Conservation (phyloP, 2,797 vertebrate species). For the Tenualosa thibaudeaui region DNA sequence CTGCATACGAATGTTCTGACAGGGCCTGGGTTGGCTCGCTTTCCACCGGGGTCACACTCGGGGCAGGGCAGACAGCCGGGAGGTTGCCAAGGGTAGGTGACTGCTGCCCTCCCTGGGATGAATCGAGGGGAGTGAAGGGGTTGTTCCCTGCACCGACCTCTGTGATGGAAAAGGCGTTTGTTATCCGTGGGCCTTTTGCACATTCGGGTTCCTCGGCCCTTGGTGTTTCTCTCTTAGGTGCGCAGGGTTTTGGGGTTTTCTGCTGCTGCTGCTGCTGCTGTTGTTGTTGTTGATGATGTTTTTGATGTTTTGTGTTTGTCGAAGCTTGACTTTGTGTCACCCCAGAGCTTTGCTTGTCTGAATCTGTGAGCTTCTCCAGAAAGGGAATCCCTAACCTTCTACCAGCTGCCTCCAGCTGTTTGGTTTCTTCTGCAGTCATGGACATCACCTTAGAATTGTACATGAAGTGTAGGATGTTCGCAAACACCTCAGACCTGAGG, state of each 20-base stretch:
- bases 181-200: slow-evolving; percentile 91
- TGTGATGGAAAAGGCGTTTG: slow-evolving; percentile 97
- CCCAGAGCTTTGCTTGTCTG: slow-evolving; percentile 57
- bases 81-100: slow-evolving; percentile 74
- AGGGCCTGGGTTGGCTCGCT: slow-evolving; percentile 83
- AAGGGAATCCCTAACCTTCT: slow-evolving; percentile 96
- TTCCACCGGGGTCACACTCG: slow-evolving; percentile 67
- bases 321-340: slow-evolving; percentile 39
- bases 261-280: slow-evolving; percentile 52
- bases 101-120: slow-evolving; percentile 80
- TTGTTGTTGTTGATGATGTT: slow-evolving; percentile 4
- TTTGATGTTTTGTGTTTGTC: slow-evolving; percentile 48
- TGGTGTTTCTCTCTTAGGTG: slow-evolving; percentile 81
- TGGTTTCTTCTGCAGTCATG: slow-evolving; percentile 79
- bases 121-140: slow-evolving; percentile 87
- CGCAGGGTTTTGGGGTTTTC: slow-evolving; percentile 58
- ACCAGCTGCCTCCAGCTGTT: slow-evolving; percentile 86
- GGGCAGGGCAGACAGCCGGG: slow-evolving; percentile 64
- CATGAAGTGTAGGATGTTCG: slow-evolving; percentile 95
- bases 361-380: slow-evolving; percentile 88
- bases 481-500: slow-evolving; percentile 96
- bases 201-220: slow-evolving; percentile 82
- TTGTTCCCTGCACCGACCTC: slow-evolving; percentile 84
- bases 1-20: slow-evolving; percentile 95
- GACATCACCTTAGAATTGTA: slow-evolving; percentile 91